Conservation (phyloP, 2,888 invertebrate genomes). For the Acleris emargana region DNA sequence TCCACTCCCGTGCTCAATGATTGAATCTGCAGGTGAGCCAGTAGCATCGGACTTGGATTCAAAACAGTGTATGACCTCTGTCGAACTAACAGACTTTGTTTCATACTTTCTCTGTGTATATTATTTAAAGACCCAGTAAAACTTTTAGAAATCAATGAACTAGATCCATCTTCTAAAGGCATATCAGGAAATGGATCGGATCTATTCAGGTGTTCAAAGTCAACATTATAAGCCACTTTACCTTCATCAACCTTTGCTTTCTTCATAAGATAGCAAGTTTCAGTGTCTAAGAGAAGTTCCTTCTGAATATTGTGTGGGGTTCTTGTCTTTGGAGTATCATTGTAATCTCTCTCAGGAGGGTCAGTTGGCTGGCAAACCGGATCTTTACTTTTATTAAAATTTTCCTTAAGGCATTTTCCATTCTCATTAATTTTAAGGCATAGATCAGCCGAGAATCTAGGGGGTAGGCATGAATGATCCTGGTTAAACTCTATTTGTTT, state of each 20-base stretch:
- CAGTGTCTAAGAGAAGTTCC: constrained; percentile 46
- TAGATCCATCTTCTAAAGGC: constrained; percentile 55
- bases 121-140: constrained; percentile 77
- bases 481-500: constrained; percentile 42
- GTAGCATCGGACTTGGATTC: constrained; percentile 89
- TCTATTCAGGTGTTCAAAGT: constrained; percentile 46
- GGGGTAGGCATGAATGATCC: constrained; percentile 45
- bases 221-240: constrained; percentile 47
- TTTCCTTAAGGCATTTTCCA: constrained; percentile 41
- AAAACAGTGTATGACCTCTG: constrained; percentile 92
- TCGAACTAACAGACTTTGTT: constrained; percentile 79
- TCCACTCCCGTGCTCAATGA: constrained; percentile 74
- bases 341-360: constrained; percentile 68
- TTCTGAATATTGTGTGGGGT: constrained; percentile 37
- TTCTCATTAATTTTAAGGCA: constrained; percentile 61
- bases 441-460: constrained; percentile 63
- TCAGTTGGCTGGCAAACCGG: constrained; percentile 49
- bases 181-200: constrained; percentile 50
- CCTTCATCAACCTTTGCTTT: constrained; percentile 39
- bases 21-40: constrained; percentile 85
- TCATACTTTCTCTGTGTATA: constrained; percentile 63
- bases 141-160: constrained; percentile 68
- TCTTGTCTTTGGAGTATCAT: constrained; percentile 49
- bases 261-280: constrained; percentile 39
- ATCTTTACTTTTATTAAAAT: constrained; percentile 42